Conservation (phyloP, 1,140 invertebrate genomes). For the Coptotermes formosanus region DNA sequence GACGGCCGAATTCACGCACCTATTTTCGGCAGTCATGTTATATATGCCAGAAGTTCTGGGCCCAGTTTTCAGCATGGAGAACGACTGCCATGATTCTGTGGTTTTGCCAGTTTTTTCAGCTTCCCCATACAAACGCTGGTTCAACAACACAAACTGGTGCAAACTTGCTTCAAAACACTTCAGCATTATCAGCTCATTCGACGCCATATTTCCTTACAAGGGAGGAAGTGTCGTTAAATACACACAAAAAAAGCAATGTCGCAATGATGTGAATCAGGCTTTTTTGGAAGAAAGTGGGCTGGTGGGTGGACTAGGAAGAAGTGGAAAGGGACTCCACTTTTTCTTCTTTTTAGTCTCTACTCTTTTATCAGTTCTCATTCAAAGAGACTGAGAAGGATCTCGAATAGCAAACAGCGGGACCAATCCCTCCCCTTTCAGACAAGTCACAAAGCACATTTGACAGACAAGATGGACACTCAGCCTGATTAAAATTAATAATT, state of each 20-base stretch:
- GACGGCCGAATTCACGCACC: too few relatives aligned
- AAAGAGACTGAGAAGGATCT: conserved; percentile 1
- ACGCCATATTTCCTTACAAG: too few relatives aligned
- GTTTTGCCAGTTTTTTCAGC: too few relatives aligned
- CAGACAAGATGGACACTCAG: background rate
- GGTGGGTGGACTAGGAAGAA: background rate
- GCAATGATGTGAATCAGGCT: background rate
- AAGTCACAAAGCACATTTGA: background rate
- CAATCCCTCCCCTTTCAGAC: background rate
- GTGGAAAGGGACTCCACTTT: background rate
- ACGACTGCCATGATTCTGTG: too few relatives aligned
- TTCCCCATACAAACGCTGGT: too few relatives aligned
- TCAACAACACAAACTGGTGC: too few relatives aligned
- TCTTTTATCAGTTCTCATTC: background rate
- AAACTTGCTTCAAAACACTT: too few relatives aligned
- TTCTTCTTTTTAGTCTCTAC: background rate
- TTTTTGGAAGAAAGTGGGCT: background rate
- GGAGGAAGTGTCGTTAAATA: too few relatives aligned
- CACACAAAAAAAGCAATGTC: background rate
- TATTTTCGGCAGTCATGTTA: too few relatives aligned
- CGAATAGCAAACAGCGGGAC: background rate
- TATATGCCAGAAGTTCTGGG: too few relatives aligned
- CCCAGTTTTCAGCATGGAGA: too few relatives aligned
- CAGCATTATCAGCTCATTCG: too few relatives aligned
- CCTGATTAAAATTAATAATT: background rate